Evolutionary conservation across 2,888 invertebrate species (phyloP).

Genomic region (Willowsia nigromaculata): DNA sequence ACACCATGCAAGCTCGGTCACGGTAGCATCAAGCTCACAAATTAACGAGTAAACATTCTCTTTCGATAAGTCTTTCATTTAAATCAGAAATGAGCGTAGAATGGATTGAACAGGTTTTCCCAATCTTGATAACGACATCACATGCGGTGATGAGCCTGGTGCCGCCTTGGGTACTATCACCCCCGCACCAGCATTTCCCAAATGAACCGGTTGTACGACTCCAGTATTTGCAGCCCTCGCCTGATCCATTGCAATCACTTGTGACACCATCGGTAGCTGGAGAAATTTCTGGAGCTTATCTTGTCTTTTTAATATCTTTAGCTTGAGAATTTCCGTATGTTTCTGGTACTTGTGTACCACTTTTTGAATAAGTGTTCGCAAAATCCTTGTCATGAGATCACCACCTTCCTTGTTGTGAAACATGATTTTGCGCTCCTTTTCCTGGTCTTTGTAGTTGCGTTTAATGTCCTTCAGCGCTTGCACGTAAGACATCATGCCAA

Average conservation of each 20-base stretch:
- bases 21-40: not conserved
- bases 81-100: constrained; percentile 10
- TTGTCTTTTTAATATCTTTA: constrained; percentile 25
- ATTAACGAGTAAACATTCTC: no score
- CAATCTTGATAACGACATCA: not conserved
- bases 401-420: constrained; percentile 49
- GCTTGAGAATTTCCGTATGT: constrained; percentile 43
- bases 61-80: not conserved
- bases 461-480: constrained; percentile 51
- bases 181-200: not conserved
- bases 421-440: constrained; percentile 21
- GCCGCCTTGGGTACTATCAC: not conserved
- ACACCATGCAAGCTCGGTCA: not conserved
- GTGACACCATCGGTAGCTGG: constrained; percentile 48
- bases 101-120: constrained; percentile 5
- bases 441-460: constrained; percentile 36
- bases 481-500: constrained; percentile 43
- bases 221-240: not conserved
- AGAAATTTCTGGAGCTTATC: constrained; percentile 48
- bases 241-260: constrained; percentile 15
- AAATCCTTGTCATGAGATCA: constrained; percentile 43
- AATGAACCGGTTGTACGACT: no score
- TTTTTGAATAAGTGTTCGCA: constrained; percentile 39
- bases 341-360: constrained; percentile 53
- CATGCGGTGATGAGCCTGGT: not conserved